These are phyloP conservation scores for Synergus itoensis DNA, from an alignment of 2,888 invertebrate species.

Conservation along the genomic window DNA sequence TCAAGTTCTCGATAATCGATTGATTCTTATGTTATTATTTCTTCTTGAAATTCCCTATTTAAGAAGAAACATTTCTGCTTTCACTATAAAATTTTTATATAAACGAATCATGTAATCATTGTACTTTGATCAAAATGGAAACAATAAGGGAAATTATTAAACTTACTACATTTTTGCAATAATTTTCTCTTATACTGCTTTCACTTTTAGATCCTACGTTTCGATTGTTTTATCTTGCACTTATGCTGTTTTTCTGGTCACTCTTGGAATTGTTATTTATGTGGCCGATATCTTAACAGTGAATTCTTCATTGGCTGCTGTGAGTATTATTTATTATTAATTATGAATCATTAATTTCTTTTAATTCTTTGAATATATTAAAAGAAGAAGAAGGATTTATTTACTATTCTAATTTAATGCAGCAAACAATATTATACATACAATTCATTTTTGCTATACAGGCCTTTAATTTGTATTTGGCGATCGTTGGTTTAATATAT, in stretches of 20 bases:
- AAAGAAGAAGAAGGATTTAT: not conserved
- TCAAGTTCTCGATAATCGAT: not conserved
- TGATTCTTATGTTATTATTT: not conserved
- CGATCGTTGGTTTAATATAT: not conserved
- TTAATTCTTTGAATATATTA: too few relatives aligned
- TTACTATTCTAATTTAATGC: not conserved
- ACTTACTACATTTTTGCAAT: not conserved
- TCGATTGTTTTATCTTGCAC: not conserved
- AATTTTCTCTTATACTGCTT: not conserved
- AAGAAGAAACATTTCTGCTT: not conserved
- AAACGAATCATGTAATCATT: too few relatives aligned
- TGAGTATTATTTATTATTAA: not conserved
- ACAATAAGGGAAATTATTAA: not conserved
- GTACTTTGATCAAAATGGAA: too few relatives aligned
- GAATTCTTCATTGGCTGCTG: not conserved
- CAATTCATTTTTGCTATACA: not conserved
- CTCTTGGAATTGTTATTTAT: not conserved
- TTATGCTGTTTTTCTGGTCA: not conserved
- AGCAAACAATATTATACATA: too few relatives aligned
- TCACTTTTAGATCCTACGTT: not conserved
- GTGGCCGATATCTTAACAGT: not conserved
- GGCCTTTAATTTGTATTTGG: slow-evolving; percentile 1
- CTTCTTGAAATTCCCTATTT: not conserved
- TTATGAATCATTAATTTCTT: not conserved
- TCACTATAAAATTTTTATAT: too few relatives aligned